Evolutionary conservation across 2,113 vertebrate genomes (phyloP).

Genomic region (Hystrix cristata): DNA sequence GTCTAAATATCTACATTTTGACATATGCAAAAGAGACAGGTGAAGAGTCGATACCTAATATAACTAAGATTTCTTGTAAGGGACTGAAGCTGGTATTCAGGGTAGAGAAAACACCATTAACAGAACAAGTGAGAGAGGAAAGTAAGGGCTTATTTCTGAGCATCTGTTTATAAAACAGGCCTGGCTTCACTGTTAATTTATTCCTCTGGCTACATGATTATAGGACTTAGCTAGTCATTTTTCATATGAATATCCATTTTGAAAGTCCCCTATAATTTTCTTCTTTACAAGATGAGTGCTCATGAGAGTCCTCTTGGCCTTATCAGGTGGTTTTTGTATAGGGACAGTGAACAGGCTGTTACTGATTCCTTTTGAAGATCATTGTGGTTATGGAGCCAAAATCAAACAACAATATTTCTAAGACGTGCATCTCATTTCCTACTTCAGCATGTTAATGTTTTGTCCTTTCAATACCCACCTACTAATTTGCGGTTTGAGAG

Average conservation of each 20-base stretch:
- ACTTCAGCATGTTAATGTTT: background rate
- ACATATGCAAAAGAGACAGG: background rate
- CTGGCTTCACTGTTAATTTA: constrained; percentile 43
- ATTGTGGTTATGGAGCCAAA: background rate
- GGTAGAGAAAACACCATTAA: background rate
- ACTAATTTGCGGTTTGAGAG: background rate
- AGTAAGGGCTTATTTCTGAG: background rate
- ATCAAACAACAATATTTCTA: background rate
- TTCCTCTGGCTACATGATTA: constrained; percentile 63
- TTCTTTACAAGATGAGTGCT: constrained; percentile 48
- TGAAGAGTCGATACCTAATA: background rate
- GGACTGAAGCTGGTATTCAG: background rate
- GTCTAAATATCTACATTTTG: background rate
- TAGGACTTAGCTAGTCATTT: constrained; percentile 60
- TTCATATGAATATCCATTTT: constrained; percentile 53
- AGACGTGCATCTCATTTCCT: background rate
- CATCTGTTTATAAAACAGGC: constrained; percentile 63
- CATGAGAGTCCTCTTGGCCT: background rate
- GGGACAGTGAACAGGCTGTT: background rate
- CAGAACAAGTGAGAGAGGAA: background rate
- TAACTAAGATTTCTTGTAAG: background rate
- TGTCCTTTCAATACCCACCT: background rate
- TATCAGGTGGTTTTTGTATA: background rate
- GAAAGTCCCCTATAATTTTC: constrained; percentile 54
- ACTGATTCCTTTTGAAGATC: background rate